phyloP scores from a whole-genome alignment of 2,113 vertebrate genomes.

The Nymphicus hollandicus region DNA sequence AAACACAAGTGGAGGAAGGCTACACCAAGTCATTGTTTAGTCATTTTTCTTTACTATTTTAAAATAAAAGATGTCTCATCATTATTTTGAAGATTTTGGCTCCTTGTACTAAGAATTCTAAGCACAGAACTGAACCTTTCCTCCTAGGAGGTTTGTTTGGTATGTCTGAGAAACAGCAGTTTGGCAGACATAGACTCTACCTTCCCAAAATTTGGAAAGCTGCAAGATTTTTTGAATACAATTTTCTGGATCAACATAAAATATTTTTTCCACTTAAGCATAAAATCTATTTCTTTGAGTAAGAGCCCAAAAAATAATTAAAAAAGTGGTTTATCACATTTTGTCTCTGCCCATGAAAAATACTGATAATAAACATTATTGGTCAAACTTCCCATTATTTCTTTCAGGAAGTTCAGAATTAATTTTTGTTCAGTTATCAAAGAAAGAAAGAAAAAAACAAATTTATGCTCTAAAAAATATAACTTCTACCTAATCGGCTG shows the following conservation, averaged over 20 bases:
- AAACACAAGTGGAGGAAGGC: accelerated
- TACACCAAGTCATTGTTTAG: not conserved
- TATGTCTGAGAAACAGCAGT: not conserved
- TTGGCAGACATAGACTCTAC: accelerated
- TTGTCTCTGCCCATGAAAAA: not conserved
- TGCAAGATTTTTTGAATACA: not conserved
- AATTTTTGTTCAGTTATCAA: not conserved
- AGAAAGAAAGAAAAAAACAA: not conserved
- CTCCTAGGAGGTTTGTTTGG: not conserved
- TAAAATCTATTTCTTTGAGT: not conserved
- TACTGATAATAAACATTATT: not conserved
- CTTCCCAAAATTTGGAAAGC: not conserved
- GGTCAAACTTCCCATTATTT: not conserved
- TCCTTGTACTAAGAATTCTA: not conserved
- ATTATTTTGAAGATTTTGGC: not conserved
- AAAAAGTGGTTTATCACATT: not conserved
- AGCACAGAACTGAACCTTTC: not conserved
- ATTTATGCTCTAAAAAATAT: accelerated
- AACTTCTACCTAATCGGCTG: not conserved
- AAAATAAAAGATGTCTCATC: not conserved
- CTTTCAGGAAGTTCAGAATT: not conserved
- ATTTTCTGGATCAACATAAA: accelerated
- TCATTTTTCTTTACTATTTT: not conserved
- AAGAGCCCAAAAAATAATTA: not conserved
- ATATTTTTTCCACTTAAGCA: not conserved